phyloP scores from a whole-genome alignment of 2,797 vertebrate genomes.

The Chaunax sp. region DNA sequence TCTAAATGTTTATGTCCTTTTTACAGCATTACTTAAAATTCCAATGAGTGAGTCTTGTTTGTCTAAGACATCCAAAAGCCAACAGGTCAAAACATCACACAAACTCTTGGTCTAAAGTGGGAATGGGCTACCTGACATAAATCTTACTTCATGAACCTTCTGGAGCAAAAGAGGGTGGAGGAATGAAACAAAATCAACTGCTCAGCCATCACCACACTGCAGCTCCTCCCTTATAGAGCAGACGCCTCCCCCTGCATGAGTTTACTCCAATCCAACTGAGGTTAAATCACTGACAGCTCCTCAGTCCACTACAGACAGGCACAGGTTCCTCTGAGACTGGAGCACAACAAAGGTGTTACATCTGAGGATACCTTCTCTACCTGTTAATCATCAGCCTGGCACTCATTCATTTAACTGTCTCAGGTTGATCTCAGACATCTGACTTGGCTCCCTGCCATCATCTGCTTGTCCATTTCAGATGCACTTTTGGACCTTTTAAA shows the following conservation, averaged over 20 bases:
- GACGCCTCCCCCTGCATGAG: constrained; percentile 51
- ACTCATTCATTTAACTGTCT: background rate
- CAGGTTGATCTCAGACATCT: constrained; percentile 10
- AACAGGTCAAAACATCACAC: background rate
- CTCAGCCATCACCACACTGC: constrained; percentile 26
- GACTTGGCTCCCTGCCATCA: constrained; percentile 6
- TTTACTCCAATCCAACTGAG: constrained; percentile 47
- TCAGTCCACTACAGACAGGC: constrained; percentile 18
- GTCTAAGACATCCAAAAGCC: background rate
- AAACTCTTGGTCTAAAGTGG: background rate
- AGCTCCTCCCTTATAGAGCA: constrained; percentile 51
- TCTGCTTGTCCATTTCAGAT: constrained; percentile 11
- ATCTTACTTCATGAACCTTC: constrained; percentile 39
- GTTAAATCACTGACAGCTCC: constrained; percentile 33
- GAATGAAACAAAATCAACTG: constrained; percentile 29
- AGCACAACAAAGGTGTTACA: constrained; percentile 36
- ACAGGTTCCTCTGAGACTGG: constrained; percentile 20
- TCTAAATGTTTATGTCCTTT: constrained; percentile 13
- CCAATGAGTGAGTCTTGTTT: background rate
- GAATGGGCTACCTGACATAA: background rate
- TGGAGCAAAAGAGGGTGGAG: background rate
- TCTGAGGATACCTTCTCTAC: constrained; percentile 14
- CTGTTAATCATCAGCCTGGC: constrained; percentile 34
- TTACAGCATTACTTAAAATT: background rate
- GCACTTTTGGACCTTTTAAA: constrained; percentile 18